These are phyloP conservation scores for Bagarius yarrelli DNA, from an alignment of 2,113 vertebrate species.

Conservation along the genomic window DNA sequence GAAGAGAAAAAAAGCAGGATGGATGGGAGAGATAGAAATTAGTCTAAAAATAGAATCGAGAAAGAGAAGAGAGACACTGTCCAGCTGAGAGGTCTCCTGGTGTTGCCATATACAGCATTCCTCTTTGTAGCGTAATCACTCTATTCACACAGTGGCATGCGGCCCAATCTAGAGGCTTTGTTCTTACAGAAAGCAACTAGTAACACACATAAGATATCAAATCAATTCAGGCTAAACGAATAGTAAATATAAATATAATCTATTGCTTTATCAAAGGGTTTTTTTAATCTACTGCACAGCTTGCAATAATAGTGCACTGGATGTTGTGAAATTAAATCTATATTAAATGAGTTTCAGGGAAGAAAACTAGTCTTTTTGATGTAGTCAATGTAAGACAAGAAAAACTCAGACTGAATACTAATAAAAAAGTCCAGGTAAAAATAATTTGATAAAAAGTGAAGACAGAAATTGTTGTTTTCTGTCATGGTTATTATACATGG, in stretches of 20 bases:
- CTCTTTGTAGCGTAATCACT: slow-evolving; percentile 24
- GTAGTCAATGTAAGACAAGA: not conserved
- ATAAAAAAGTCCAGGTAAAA: not conserved
- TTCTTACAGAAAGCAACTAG: slow-evolving; percentile 18
- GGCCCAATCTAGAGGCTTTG: slow-evolving; percentile 34
- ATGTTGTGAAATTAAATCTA: not conserved
- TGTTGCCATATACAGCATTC: slow-evolving; percentile 2
- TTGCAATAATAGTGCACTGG: not conserved
- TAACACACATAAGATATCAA: not conserved
- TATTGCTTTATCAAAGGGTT: not conserved
- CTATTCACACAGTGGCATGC: slow-evolving; percentile 16
- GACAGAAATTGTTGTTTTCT: not conserved
- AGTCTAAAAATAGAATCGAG: not conserved
- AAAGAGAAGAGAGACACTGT: not conserved
- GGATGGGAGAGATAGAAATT: slow-evolving; percentile 5
- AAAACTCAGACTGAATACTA: not conserved
- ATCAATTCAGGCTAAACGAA: not conserved
- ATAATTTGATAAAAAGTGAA: not conserved
- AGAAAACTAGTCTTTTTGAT: not conserved
- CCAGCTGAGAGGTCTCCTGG: slow-evolving; percentile 42
- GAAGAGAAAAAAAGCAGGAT: not conserved
- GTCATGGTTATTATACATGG: not conserved
- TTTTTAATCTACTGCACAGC: not conserved
- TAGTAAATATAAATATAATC: not conserved
- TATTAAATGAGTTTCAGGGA: not conserved